A percentile compares a stretch with the other conserved stretches of the same genome.
Evolutionary conservation across 2,113 vertebrate species (phyloP).

Genomic region (Hipposideros armiger): DNA sequence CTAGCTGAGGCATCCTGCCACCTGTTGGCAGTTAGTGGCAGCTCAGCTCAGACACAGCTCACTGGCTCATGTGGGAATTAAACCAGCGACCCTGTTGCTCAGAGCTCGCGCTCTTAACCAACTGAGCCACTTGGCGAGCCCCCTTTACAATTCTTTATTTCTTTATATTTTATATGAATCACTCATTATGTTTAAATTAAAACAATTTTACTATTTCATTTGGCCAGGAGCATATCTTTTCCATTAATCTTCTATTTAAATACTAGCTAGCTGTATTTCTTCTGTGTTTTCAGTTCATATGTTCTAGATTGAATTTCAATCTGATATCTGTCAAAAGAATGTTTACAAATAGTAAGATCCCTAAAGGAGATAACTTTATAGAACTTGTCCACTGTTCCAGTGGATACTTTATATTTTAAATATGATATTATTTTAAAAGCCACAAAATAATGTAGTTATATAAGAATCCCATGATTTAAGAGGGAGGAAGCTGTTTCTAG

Average conservation of each 20-base stretch:
- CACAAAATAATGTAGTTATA: neutral
- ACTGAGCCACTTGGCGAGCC: no score
- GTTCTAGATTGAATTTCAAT: slow-evolving; percentile 30
- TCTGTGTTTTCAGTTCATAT: neutral
- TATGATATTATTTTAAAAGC: neutral
- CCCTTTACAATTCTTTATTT: neutral
- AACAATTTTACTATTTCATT: slow-evolving; percentile 50
- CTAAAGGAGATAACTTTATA: neutral
- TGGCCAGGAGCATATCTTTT: neutral
- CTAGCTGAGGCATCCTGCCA: no score
- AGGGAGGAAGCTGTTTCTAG: neutral
- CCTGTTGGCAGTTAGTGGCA: no score
- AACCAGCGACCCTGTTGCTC: no score
- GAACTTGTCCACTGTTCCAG: neutral
- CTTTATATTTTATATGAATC: slow-evolving; percentile 2
- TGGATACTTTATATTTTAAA: neutral
- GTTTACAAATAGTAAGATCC: neutral
- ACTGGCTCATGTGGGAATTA: no score
- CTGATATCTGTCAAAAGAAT: neutral
- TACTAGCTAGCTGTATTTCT: neutral
- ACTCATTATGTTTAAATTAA: slow-evolving; percentile 43
- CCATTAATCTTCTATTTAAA: slow-evolving; percentile 62
- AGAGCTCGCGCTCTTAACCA: no score
- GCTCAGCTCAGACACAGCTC: no score
- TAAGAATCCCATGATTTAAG: neutral